Evolutionary conservation across 2,888 invertebrate genomes (phyloP), one percentile per base, ranked within the genome.

Genomic region (Erynnis tages): DNA sequence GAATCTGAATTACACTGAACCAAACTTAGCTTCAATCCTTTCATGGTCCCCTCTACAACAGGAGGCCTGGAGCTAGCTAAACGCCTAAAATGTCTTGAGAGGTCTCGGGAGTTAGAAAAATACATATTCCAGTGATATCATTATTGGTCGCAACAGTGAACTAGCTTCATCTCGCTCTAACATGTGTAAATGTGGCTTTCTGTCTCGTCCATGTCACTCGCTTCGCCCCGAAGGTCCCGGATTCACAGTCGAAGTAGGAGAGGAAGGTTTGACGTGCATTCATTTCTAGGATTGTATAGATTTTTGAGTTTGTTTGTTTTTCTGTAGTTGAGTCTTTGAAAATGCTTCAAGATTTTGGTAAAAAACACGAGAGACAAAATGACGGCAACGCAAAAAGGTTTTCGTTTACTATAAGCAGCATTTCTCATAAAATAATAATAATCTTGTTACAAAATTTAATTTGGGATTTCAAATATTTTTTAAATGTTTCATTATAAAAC

Each of bases 181-280:
- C 88, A 78, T 80, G 59, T 87, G 84, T 87, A 88, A 78, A 82
- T 82, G 87, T 88, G 73, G 87, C 88, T 88, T 87, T 85, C 79
- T 85, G 85, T 88, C 86, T 85, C 82, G 81, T 78, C 73, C 65
- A 66, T 75, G 71, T 71, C 73, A 68, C 69, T 73, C 84, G 78
- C 83, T 80, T 81, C 77, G 69, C 61, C 73, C 62, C 68, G 74
- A 82, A 89, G 89, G 77, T 84, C 87, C 75, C 69, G 88, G 78
- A 84, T 84, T 67, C 88, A 89, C 83, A 76, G 69, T 73, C 80
- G 86, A 75, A 77, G 75, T 89, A 86, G 86, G 73, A 81, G 84
- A 82, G 88, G 83, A 89, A 89, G 89, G 89, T 89, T 89, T 79
- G 89, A 79, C 62, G 61, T 62, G 58, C 61, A 69, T 70, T 76